These are phyloP conservation scores for Apostichopus parvimensis DNA, from an alignment of 35 echinoderm and acorn worm species.

Conservation along the genomic window DNA sequence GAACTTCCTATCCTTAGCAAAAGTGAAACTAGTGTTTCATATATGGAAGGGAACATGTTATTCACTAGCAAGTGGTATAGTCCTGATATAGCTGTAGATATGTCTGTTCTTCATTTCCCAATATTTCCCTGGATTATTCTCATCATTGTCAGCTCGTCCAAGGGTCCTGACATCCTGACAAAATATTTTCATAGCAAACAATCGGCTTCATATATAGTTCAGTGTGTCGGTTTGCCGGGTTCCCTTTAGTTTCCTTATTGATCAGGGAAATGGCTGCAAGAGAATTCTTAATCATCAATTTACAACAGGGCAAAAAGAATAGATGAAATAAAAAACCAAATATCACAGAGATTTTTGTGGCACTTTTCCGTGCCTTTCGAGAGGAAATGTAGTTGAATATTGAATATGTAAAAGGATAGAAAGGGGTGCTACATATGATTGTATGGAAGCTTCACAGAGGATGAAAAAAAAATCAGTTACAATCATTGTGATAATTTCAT, in stretches of 20 bases:
- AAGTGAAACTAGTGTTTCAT: neutral
- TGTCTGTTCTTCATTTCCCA: neutral
- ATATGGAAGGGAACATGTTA: neutral
- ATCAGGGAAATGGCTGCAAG: neutral
- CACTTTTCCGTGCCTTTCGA: too few relatives aligned
- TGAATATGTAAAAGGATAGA: too few relatives aligned
- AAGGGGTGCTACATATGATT: too few relatives aligned
- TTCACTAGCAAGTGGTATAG: neutral
- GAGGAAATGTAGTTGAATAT: too few relatives aligned
- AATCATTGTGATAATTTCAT: too few relatives aligned
- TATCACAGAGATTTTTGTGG: too few relatives aligned
- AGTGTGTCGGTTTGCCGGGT: neutral
- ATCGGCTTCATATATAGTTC: neutral
- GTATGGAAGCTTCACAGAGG: too few relatives aligned
- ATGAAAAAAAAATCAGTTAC: too few relatives aligned
- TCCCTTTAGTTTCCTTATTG: neutral
- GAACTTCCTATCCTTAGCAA: neutral
- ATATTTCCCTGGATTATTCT: neutral
- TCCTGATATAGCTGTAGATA: neutral
- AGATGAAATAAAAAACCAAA: too few relatives aligned
- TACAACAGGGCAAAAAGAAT: too few relatives aligned
- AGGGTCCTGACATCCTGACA: neutral
- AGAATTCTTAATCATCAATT: neutral
- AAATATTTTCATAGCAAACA: neutral
- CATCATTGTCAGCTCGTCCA: neutral